These are phyloP conservation scores for Lagopus leucura DNA, from an alignment of 2,113 vertebrate genomes.

Conservation along the genomic window DNA sequence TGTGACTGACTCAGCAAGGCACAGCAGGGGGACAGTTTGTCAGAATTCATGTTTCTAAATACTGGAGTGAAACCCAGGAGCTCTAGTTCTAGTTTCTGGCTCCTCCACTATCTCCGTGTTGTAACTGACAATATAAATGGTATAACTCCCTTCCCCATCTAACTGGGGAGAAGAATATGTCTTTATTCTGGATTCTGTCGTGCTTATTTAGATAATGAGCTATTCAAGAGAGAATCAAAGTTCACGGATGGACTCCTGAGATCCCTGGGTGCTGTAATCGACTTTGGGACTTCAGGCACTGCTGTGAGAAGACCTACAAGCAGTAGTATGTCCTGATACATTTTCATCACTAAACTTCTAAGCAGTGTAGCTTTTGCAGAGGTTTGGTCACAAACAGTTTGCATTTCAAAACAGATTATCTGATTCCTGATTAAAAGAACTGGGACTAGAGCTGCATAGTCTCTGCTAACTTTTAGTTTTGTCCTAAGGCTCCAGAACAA, in stretches of 20 bases:
- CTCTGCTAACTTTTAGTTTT: neutral
- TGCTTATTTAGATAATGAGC: neutral
- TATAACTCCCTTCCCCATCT: neutral
- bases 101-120: neutral
- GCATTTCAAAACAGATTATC: neutral
- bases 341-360: neutral
- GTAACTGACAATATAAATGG: neutral
- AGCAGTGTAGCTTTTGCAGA: neutral
- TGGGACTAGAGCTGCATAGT: neutral
- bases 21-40: neutral
- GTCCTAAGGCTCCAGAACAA: neutral
- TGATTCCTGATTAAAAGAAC: neutral
- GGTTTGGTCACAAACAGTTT: neutral
- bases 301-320: neutral
- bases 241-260: neutral
- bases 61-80: neutral
- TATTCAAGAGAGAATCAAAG: neutral
- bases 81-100: neutral
- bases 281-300: neutral
- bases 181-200: neutral
- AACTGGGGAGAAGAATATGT: neutral
- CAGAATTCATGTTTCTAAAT: neutral
- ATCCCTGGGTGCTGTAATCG: neutral
- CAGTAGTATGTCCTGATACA: neutral
- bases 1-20: neutral